Evolutionary conservation across 2,888 invertebrate genomes (phyloP).

Genomic region (Campoplex nolae): DNA sequence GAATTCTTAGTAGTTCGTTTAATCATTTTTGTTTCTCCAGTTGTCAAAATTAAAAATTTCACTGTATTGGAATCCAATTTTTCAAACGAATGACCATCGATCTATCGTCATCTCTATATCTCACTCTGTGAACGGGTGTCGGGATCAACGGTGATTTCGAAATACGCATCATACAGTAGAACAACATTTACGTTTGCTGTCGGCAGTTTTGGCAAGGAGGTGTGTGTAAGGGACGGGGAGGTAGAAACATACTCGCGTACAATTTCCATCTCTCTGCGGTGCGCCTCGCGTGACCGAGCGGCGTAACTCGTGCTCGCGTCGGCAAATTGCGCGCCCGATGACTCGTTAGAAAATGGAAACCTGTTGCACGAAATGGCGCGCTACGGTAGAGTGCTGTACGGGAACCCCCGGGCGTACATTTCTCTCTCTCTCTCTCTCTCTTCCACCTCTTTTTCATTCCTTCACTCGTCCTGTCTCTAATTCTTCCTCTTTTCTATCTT

Average conservation of each 20-base stretch:
- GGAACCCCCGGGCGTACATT: constrained; percentile 47
- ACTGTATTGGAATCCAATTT: neutral
- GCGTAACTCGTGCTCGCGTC: constrained; percentile 64
- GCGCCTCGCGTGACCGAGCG: constrained; percentile 66
- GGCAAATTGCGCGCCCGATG: constrained; percentile 69
- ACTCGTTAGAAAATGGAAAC: constrained; percentile 70
- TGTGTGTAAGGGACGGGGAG: neutral
- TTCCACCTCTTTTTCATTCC: constrained; percentile 17
- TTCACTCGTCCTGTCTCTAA: neutral
- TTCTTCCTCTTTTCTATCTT: constrained; percentile 22
- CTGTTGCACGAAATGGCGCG: constrained; percentile 69
- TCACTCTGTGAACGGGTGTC: constrained; percentile 25
- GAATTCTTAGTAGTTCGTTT: neutral
- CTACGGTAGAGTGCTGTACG: constrained; percentile 45
- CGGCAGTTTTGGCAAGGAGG: constrained; percentile 24
- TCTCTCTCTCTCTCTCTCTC: constrained; percentile 8
- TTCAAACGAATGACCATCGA: neutral
- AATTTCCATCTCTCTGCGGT: constrained; percentile 65
- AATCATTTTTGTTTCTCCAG: neutral
- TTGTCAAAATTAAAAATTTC: neutral
- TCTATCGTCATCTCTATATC: neutral
- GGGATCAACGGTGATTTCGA: constrained; percentile 41
- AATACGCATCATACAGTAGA: constrained; percentile 6
- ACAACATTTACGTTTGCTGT: constrained; percentile 48
- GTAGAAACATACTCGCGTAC: constrained; percentile 24